phyloP scores from a whole-genome alignment of 2,888 invertebrate species.

The Xiphydria camelus region DNA sequence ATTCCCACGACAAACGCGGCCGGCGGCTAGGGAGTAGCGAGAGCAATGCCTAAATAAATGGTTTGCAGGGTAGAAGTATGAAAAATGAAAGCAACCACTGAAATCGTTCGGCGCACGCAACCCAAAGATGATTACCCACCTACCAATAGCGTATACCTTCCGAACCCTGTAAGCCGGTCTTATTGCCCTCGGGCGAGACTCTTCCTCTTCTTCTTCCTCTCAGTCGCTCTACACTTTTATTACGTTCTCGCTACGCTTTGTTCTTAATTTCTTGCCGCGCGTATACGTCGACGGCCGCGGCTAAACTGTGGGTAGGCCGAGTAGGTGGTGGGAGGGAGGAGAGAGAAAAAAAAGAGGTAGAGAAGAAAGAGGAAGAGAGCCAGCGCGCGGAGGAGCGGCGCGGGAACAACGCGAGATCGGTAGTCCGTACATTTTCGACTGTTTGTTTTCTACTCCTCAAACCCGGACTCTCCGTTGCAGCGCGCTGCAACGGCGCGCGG shows the following conservation, averaged over 20 bases:
- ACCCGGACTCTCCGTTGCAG: too few relatives aligned
- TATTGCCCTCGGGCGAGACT: not conserved
- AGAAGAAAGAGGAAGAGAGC: too few relatives aligned
- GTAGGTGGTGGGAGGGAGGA: slow-evolving; percentile 2
- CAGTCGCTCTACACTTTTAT: slow-evolving; percentile 23
- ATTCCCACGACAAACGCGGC: slow-evolving; percentile 48
- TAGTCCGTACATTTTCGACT: too few relatives aligned
- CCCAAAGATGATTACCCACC: slow-evolving; percentile 9
- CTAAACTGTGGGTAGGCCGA: too few relatives aligned
- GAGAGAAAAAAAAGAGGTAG: too few relatives aligned
- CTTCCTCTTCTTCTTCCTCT: slow-evolving; percentile 20
- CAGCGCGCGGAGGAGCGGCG: too few relatives aligned
- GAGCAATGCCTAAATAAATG: slow-evolving; percentile 52
- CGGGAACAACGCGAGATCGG: too few relatives aligned
- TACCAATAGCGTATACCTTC: too few relatives aligned
- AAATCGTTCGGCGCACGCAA: slow-evolving; percentile 19
- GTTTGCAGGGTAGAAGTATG: slow-evolving; percentile 36
- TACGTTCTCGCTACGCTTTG: slow-evolving; percentile 13
- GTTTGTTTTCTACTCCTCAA: too few relatives aligned
- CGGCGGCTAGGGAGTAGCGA: slow-evolving; percentile 34
- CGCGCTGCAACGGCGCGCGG: too few relatives aligned
- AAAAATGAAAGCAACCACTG: slow-evolving; percentile 45
- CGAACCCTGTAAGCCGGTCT: slow-evolving; percentile 1
- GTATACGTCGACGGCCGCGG: too few relatives aligned
- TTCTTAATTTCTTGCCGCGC: slow-evolving; percentile 3